Evolutionary conservation across 92 coral and sea anemone genomes (phyloP), one percentile per base, ranked within the genome.

Genomic region (Muricea muricata): DNA sequence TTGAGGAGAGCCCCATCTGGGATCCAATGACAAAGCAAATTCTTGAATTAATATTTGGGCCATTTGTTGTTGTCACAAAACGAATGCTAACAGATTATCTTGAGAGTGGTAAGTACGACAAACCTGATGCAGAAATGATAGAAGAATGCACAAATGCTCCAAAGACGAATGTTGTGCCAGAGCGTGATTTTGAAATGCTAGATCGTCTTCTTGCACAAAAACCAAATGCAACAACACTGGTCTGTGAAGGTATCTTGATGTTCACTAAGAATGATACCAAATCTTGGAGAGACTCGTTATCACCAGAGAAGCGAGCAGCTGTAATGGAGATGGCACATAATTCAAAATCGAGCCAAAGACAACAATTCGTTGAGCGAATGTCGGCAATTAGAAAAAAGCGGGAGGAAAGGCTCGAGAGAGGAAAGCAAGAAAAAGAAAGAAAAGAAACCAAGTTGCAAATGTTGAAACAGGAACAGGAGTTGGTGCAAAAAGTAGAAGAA

Each of bases 161-260:
- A 14, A 82, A 82, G 20, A 37, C 86, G 48, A 82, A 69, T 82
- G 79, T 37, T 37, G 29, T 54, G 46, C 60, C 80, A 2, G 87
- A 83, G 6, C 70, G 72, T 32, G 70, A 70, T 83, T 83, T 69
- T 48, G 87, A 54, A 25, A 69, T 69, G 87, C 47, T 71, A 32
- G 73, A 73, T 83, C 73, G 73, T 3, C 52, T 83, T 41, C 14
- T 83, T 61, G 33, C 32, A 12, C 30, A 33, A 6, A 72, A 83
- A 39, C 73, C 87, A 72, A 83, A 83, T 83, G 80, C 87, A 31
- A 83, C 87, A 69, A 83, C 80, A 32, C 21, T 41, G 30, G 78
- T 66, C 30, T 54, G 30, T 46, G 58, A 83, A 66, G 31, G 82
- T 18, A 84, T 57, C 13, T 9, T 73, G 41, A 35, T 58, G 57